Evolutionary conservation across 2,113 vertebrate genomes (phyloP).

Genomic region (Ctenodactylus gundi): DNA sequence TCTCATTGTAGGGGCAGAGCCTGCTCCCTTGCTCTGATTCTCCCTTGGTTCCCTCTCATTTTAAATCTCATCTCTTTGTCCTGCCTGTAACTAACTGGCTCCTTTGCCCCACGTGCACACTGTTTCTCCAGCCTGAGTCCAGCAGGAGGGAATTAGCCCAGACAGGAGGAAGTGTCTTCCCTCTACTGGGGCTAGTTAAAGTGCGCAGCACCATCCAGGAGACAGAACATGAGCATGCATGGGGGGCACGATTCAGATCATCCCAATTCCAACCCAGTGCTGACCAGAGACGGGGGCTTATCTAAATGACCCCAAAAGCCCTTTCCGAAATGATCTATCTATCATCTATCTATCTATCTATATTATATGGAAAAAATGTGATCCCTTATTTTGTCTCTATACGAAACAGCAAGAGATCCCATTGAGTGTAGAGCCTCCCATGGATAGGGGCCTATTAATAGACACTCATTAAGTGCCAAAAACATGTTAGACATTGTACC

Average conservation of each 20-base stretch:
- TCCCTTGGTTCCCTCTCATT: not conserved
- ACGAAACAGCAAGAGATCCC: slow-evolving; percentile 14
- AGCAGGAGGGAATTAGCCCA: not conserved
- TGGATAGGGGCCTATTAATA: slow-evolving; percentile 62
- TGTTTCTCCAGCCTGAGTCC: not conserved
- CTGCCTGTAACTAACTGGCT: too few species aligned
- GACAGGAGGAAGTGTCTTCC: fast-evolving
- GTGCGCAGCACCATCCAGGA: not conserved
- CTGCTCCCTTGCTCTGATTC: fast-evolving
- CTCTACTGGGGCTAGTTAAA: too few species aligned
- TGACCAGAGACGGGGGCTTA: not conserved
- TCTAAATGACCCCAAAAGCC: not conserved
- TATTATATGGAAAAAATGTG: not conserved
- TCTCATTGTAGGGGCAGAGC: fast-evolving
- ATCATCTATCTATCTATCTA: too few species aligned
- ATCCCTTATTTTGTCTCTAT: not conserved
- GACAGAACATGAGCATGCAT: too few species aligned
- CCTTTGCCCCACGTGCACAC: not conserved
- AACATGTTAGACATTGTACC: slow-evolving; percentile 44
- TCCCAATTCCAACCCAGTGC: not conserved
- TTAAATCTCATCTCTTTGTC: not conserved
- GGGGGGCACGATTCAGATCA: not conserved
- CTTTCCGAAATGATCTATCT: not conserved
- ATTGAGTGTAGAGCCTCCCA: not conserved
- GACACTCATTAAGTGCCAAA: slow-evolving; percentile 60